These are phyloP conservation scores for Melanotaenia trifasciata DNA, from an alignment of 2,797 vertebrate genomes.

Conservation along the genomic window DNA sequence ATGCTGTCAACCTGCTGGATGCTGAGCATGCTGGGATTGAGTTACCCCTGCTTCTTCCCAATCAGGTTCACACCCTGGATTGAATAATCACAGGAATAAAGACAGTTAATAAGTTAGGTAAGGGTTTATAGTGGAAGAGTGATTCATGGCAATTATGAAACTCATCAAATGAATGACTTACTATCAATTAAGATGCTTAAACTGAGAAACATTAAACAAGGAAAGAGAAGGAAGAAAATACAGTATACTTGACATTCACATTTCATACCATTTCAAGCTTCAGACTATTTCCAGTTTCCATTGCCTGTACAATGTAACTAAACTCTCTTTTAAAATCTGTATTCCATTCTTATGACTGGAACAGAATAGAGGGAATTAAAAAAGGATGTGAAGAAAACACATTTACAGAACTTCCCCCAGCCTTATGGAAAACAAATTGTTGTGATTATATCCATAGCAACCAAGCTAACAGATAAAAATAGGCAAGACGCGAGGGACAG, in stretches of 20 bases:
- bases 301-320: conserved; percentile 8
- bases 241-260: background rate
- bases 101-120: background rate
- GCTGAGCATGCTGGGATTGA: conserved; percentile 71
- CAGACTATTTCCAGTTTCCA: conserved; percentile 7
- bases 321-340: background rate
- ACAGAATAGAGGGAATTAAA: background rate
- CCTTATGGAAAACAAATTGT: conserved; percentile 50
- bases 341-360: conserved; percentile 22
- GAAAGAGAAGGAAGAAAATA: background rate
- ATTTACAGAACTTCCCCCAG: conserved; percentile 20
- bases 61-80: conserved; percentile 82
- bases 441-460: conserved; percentile 75
- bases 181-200: background rate
- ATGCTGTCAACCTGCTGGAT: conserved; percentile 83
- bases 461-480: conserved; percentile 54
- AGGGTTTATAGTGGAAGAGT: background rate
- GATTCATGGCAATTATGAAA: background rate
- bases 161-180: background rate
- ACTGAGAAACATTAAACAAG: background rate
- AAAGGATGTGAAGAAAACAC: conserved; percentile 18
- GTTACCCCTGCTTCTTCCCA: conserved; percentile 76
- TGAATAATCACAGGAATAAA: conserved; percentile 62
- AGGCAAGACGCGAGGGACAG: conserved; percentile 17
- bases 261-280: background rate